Base-by-base conservation (phyloP, 2,797 vertebrate species). In the Nannoperca obscura region DNA sequence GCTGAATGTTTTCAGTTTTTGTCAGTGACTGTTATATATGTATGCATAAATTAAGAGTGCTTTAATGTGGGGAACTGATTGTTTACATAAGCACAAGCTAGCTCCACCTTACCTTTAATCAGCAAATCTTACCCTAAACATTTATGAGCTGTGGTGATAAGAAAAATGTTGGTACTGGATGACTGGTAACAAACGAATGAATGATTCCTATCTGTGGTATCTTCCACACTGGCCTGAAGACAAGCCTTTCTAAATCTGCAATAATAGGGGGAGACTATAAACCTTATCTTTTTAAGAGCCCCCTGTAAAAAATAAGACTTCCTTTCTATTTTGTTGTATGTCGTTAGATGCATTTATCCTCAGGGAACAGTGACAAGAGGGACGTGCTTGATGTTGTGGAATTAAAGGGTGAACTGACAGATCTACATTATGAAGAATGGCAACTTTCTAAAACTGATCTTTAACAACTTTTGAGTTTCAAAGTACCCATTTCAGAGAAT, bases 261-360 rank as follows among this genome's bases (percentile, higher is more conserved):
- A 76, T 87, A 86, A 89, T 87, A 71, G 76, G 36, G 55, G 82
- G 78, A 63, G 34, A 89, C 88, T 82, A 86, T 92, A 92, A 92
- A 93, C 65, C 83, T 92, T 92, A 93, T 93, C 92, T 93, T 83
- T 83, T 78, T 77, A 92, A 92, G 82, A 67, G 44, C 89, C 89
- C 90, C 70, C 70, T 71, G 66, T 91, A 91, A 93, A 93, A 88
- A 71, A 76, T 44, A 52, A 82, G 69, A 91, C 91, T 91, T 92
- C 88, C 89, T 91, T 88, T 92, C 79, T 84, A 59, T 89, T 82
- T 86, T 84, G 76, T 80, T 88, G 78, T 63, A 63, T 73, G 90
- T 83, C 54, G 4, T 91, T 88, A 83, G 77, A 86, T 76, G 80
- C 15, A 46, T 67, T 78, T 83, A 68, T 88, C 89, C 92, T 74